A percentile compares a stretch with the other conserved stretches of the same genome.
Conservation (phyloP, 2,113 vertebrate genomes). For the Clarias gariepinus region DNA sequence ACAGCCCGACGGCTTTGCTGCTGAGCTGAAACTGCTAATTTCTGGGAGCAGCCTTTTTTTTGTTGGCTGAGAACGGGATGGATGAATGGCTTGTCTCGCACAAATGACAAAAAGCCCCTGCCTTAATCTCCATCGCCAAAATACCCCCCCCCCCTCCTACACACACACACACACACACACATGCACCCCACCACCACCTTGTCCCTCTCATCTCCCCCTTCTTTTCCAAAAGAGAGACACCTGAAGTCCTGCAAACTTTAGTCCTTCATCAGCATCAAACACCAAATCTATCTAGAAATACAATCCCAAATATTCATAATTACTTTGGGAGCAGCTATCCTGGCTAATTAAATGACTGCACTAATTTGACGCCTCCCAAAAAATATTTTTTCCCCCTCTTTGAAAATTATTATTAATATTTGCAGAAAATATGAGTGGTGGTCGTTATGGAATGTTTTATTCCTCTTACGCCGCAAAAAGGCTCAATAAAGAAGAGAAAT, state of each 20-base stretch:
- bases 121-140: conserved; percentile 85
- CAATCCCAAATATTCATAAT: background rate
- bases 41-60: conserved; percentile 99
- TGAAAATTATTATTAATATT: background rate
- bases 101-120: conserved; percentile 99
- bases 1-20: conserved; percentile 99
- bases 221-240: conserved; percentile 75
- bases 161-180: background rate
- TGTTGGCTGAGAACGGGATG: conserved; percentile 99
- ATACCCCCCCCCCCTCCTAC: conserved; percentile 81
- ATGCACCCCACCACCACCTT: conserved; percentile 55
- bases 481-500: no score
- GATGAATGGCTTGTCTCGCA: conserved; percentile 99
- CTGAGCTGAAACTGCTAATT: conserved; percentile 99
- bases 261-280: conserved; percentile 68
- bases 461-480: no score
- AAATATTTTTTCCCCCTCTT: background rate
- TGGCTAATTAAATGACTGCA: background rate
- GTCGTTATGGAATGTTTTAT: no score
- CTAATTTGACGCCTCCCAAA: background rate
- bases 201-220: background rate
- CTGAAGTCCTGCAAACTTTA: conserved; percentile 63
- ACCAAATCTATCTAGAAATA: conserved; percentile 39
- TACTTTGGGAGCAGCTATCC: background rate
- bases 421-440: no score